Percentiles rank a stretch among this genome's conserved stretches.
These are phyloP conservation scores for Dunckerocampus dactyliophorus DNA, from an alignment of 2,113 vertebrate genomes.

Conservation along the genomic window DNA sequence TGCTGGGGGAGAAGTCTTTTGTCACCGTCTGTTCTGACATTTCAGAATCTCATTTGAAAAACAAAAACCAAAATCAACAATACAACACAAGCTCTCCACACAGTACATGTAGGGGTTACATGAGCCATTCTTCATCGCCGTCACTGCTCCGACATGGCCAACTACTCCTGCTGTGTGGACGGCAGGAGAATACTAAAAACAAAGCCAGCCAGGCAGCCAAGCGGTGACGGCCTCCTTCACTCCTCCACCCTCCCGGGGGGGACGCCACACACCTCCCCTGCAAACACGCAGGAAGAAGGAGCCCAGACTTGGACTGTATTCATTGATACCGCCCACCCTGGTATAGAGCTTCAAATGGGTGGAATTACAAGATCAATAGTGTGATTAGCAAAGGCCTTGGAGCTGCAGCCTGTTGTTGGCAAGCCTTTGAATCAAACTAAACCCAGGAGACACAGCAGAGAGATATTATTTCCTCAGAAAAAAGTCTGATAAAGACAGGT, in stretches of 20 bases:
- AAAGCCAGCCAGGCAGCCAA: constrained; percentile 21
- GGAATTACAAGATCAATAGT: constrained; percentile 75
- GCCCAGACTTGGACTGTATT: constrained; percentile 60
- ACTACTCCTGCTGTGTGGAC: constrained; percentile 46
- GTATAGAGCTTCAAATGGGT: constrained; percentile 74
- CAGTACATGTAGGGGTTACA: constrained; percentile 29
- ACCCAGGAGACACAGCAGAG: constrained; percentile 39
- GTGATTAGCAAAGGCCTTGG: constrained; percentile 78
- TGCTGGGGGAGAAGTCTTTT: too few relatives aligned
- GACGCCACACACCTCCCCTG: constrained; percentile 46
- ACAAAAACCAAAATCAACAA: not conserved
- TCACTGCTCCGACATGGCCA: constrained; percentile 44
- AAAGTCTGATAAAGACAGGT: too few relatives aligned
- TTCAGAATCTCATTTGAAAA: too few relatives aligned
- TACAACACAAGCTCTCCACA: not conserved
- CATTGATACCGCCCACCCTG: constrained; percentile 67
- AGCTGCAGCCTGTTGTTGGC: constrained; percentile 69
- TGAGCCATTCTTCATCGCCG: constrained; percentile 51
- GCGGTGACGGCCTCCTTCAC: constrained; percentile 57
- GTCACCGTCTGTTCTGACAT: too few relatives aligned
- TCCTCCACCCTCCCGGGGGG: constrained; percentile 60
- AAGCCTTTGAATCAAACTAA: constrained; percentile 67
- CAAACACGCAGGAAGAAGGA: constrained; percentile 41
- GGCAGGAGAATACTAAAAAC: constrained; percentile 60
- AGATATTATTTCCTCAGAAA: too few relatives aligned